Base-by-base conservation (phyloP, 2,888 invertebrate species). In the Halictus ligatus region DNA sequence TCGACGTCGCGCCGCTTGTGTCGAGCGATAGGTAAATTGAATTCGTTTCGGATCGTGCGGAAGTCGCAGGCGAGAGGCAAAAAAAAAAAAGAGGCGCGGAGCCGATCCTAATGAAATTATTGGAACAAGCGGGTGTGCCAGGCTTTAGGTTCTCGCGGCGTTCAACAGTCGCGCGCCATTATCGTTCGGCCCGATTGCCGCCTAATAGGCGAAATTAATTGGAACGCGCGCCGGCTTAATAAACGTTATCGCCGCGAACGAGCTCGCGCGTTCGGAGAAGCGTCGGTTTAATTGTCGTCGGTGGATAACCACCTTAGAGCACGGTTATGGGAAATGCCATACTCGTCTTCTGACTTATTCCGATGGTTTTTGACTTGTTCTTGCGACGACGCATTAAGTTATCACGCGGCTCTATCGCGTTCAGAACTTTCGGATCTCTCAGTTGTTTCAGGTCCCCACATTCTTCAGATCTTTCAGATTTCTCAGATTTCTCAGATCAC, bases 61-160 rank as follows among this genome's bases (percentile, higher is more conserved):
- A 5, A 73, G 77, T 60, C 15, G 35, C 21, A 12, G 29, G 46
- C 64, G 64, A 25, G 35, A 43, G 54, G 54, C 35, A 54, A 54
- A 54, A 50, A 73, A 64, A 81, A 64, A 29, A 35, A 35, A 35
- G 35, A 35, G 35, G 46, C n/a, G 35, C 0, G 21, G 21, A 15
- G 83, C 78, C 76, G 67, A 81, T 73, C 83, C 77, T 89, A 89
- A 89, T 88, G 81, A 80, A 89, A 83, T 89, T 89, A 89, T 88
- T 84, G 83, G 80, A 77, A 69, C 81, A 80, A 81, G 64, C 79
- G 80, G 35, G 79, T 29, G 54, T 10, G 54, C 29, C 29, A 78
- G 72, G 78, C 29, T 25, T 40, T 69, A 18, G 35, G 69, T 40
- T 43, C 40, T 64, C 29, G 69, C 40, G 35, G 35, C n/a, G 69